A percentile compares a stretch with the other conserved stretches of the same genome.
Conservation (phyloP, 1,140 invertebrate species). For the Zaprionus tsacasi region DNA sequence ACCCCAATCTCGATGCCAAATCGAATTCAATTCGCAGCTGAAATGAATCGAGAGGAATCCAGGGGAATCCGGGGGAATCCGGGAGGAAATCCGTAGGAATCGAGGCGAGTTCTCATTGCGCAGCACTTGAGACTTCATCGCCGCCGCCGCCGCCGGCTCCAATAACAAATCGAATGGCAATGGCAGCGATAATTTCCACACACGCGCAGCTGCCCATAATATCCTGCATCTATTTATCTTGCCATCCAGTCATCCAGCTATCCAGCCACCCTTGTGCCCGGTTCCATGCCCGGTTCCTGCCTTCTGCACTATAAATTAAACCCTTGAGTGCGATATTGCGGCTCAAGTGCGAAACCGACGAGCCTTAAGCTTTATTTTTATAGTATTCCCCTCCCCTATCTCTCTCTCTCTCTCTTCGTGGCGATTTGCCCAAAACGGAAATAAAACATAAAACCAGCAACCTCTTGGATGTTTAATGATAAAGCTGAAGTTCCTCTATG, state of each 20-base stretch:
- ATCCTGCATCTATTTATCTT: conserved; percentile 81
- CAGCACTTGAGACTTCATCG: conserved; percentile 64
- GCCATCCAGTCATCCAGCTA: conserved; percentile 1
- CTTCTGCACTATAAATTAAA: conserved; percentile 64
- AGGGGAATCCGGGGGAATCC: too few species aligned
- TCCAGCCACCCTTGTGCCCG: conserved; percentile 46
- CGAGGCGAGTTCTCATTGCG: conserved; percentile 49
- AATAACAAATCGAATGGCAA: conserved; percentile 70
- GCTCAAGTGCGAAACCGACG: conserved; percentile 66
- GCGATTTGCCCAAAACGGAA: conserved; percentile 55
- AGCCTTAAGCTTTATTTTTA: conserved; percentile 66
- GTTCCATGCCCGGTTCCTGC: background rate
- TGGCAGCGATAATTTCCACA: conserved; percentile 71
- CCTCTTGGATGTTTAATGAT: conserved; percentile 80
- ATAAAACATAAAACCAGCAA: conserved; percentile 77
- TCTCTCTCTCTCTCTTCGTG: conserved; percentile 13
- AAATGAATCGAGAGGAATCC: conserved; percentile 23
- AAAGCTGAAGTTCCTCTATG: conserved; percentile 57
- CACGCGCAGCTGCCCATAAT: conserved; percentile 65
- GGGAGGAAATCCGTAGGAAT: too few species aligned
- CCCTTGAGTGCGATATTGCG: conserved; percentile 78
- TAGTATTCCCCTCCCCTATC: conserved; percentile 7
- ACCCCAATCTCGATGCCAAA: conserved; percentile 41
- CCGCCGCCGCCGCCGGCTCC: conserved; percentile 36
- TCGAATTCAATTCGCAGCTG: conserved; percentile 41